Base-by-base conservation (phyloP, 1,140 invertebrate genomes). In the Apolygus lucorum region DNA sequence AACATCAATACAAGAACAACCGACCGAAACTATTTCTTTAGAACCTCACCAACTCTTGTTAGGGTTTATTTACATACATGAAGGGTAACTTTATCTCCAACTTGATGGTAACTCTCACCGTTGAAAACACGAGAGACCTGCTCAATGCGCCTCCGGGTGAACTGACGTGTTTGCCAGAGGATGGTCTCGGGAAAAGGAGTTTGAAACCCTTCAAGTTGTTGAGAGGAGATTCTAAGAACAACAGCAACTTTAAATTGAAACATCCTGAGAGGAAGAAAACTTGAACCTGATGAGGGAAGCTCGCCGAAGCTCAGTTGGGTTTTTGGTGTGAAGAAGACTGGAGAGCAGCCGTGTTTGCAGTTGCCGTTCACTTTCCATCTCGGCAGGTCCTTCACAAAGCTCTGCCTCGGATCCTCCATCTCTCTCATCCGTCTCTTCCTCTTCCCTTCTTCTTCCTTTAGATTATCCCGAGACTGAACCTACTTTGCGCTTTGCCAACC, bases 241-340 rank as follows among this genome's bases (percentile, higher is more conserved):
- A 72, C 71, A 72, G 28, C 68, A 69, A 72, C 62, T 72, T 72
- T 70, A 69, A 72, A 72, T 69, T 69, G 68, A 72, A 72, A 72
- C 71, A 67, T 72, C 59, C 63, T n/a, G 17, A 24, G 28, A 42
- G 69, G 65, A 70, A 70, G 65, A 52, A 52, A 4, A 28, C 21
- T 2, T 34, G 1, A 21, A 25, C 25, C 11, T 52, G 63, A 24
- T 64, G 28, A 24, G 21, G n/a, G 13, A 14, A 22, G 25, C 25
- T 21, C 21, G 8, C 24, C 52, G n/a, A 17, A 8, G 2, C 2
- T 11, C 42, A 17, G 25, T 2, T 34, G 27, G 13, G 25, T 2
- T 1, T 21, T 22, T 22, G 13, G 2, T 4, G 13, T 8, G 29
- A 64, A 64, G 17, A 25, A 26, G 14, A 26, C 22, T 25, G n/a